These are phyloP conservation scores for Melanotaenia maccullochi DNA, from an alignment of 2,797 vertebrate genomes.

Conservation along the genomic window DNA sequence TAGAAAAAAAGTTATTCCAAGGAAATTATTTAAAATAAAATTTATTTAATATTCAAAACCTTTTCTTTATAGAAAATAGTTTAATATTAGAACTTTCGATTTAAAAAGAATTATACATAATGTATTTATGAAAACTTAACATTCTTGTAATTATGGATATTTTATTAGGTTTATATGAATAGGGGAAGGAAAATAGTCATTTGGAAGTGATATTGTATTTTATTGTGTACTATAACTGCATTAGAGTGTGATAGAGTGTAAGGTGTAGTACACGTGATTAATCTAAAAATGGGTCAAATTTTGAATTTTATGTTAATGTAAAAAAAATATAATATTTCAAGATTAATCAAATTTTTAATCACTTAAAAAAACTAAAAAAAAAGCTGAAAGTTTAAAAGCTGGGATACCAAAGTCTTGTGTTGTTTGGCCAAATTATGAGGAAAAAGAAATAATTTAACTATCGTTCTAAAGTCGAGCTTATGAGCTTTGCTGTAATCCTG, in stretches of 20 bases:
- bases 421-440: not conserved
- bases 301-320: not conserved
- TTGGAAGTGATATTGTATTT: not conserved
- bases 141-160: too few relatives aligned
- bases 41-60: too few relatives aligned
- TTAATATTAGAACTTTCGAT: too few relatives aligned
- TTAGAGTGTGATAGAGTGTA: not conserved
- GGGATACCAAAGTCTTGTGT: conserved; percentile 14
- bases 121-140: too few relatives aligned
- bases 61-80: too few relatives aligned
- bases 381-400: not conserved
- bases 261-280: too few relatives aligned
- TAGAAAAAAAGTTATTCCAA: not conserved
- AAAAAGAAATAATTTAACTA: not conserved
- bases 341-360: too few relatives aligned
- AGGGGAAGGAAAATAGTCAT: not conserved
- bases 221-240: not conserved
- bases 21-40: not conserved
- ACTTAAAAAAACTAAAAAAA: not conserved
- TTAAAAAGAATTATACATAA: too few relatives aligned
- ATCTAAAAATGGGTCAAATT: not conserved
- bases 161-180: not conserved
- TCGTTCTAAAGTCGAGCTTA: conserved; percentile 2
- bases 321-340: too few relatives aligned
- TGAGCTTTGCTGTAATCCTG: conserved; percentile 22